Evolutionary conservation across 1,140 invertebrate genomes (phyloP), one percentile per base, ranked within the genome.

Genomic region (Pristionchus pacificus): DNA sequence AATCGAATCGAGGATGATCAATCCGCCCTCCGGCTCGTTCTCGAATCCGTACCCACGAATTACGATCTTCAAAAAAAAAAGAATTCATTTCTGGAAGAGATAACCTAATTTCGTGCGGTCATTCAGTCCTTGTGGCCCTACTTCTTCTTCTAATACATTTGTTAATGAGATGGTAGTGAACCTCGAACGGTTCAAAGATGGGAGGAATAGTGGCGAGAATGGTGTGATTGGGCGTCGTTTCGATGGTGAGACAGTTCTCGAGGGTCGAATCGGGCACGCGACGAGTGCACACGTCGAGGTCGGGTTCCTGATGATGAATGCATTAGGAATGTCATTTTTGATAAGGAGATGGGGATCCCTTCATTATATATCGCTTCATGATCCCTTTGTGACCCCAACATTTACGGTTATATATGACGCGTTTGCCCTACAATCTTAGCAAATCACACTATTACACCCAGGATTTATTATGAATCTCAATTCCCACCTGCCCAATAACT

Each of bases 101-200:
- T n/a, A n/a, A n/a, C n/a, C n/a, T n/a, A n/a, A n/a, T n/a, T n/a
- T n/a, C n/a, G n/a, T n/a, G n/a, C n/a, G n/a, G n/a, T n/a, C n/a
- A n/a, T n/a, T n/a, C n/a, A n/a, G n/a, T n/a, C n/a, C n/a, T n/a
- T n/a, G n/a, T n/a, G n/a, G n/a, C n/a, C n/a, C n/a, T n/a, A n/a
- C n/a, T n/a, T n/a, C n/a, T n/a, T n/a, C n/a, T n/a, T 38, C 25
- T 10, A 63, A 33, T 31, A 30, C 2, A 14, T 67, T 61, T n/a
- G 6, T 55, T 15, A 66, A 25, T 38, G 10, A 6, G 2, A 28
- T 14, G 55, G n/a, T 15, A 27, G 15, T 38, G 38, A 49, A 72
- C 75, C 68, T 74, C 62, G 71, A 76, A 76, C n/a, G 75, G 73
- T 66, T 76, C 65, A 38, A 68, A 49, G 28, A 71, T 49, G 60